Percentiles rank a stretch among this genome's conserved stretches.
These are phyloP conservation scores for Megatriorchis doriae DNA, from an alignment of 2,113 vertebrate species.

Conservation along the genomic window DNA sequence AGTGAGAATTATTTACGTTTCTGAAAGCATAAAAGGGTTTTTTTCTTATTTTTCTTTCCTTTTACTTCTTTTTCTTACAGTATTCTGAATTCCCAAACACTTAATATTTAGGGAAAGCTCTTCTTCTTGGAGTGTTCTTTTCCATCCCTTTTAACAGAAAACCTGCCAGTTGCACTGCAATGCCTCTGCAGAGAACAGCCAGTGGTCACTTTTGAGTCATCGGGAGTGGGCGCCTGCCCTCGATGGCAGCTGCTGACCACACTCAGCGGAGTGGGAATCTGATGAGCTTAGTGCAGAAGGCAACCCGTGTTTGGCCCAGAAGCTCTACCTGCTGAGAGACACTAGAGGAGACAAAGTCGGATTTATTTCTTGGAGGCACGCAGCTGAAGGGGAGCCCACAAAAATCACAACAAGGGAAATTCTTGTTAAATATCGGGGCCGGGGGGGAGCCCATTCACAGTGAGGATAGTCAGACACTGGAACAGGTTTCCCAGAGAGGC, in stretches of 20 bases:
- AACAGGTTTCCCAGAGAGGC: not conserved
- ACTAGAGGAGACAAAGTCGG: not conserved
- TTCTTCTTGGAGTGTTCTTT: not conserved
- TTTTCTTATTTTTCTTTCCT: not conserved
- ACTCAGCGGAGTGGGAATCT: not conserved
- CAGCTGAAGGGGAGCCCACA: not conserved
- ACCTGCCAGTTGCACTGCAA: not conserved
- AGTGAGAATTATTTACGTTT: slow-evolving; percentile 26
- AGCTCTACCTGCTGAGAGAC: not conserved
- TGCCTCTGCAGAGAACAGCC: not conserved
- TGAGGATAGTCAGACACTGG: not conserved
- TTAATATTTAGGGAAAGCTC: not conserved
- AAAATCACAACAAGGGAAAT: not conserved
- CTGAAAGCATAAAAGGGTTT: not conserved
- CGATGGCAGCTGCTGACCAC: not conserved
- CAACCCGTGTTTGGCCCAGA: not conserved
- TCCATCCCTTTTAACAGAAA: not conserved
- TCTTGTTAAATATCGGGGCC: not conserved
- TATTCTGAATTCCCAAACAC: not conserved
- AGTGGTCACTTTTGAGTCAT: not conserved
- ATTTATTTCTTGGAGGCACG: not conserved
- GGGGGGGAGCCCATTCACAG: accelerated
- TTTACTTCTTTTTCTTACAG: not conserved
- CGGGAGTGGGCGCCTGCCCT: not conserved
- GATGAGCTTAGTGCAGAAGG: not conserved